phyloP scores from a whole-genome alignment of 92 coral and sea anemone species.

The Parazoanthus darwini region DNA sequence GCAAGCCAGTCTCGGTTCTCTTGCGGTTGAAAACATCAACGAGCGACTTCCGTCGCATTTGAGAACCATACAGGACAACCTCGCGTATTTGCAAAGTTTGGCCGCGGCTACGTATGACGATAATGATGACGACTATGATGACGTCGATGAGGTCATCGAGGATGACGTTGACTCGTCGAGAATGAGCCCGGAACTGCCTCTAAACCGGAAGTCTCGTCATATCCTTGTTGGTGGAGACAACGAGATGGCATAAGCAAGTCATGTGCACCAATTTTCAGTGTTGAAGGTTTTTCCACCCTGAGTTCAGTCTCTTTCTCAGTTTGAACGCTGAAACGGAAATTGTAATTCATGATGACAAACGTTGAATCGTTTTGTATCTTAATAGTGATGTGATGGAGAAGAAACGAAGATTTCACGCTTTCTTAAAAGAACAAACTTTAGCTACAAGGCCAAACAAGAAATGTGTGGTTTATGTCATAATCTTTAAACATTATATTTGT shows the following conservation, averaged over 20 bases:
- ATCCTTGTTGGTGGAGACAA: not conserved
- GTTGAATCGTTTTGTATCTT: too few relatives aligned
- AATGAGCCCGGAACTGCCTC: constrained; percentile 14
- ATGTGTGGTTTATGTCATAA: too few relatives aligned
- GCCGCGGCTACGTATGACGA: constrained; percentile 54
- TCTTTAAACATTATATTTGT: too few relatives aligned
- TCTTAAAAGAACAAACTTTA: too few relatives aligned
- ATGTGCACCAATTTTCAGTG: not conserved
- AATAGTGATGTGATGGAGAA: too few relatives aligned
- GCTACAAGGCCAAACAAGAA: too few relatives aligned
- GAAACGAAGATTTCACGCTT: too few relatives aligned
- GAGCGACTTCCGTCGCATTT: constrained; percentile 38
- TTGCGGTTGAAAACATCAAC: constrained; percentile 41
- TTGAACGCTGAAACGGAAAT: not conserved
- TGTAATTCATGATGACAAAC: too few relatives aligned
- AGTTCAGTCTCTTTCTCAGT: not conserved
- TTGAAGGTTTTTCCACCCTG: not conserved
- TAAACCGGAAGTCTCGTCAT: not conserved
- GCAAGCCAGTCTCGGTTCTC: constrained; percentile 58
- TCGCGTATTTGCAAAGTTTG: constrained; percentile 55
- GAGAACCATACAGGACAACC: constrained; percentile 50
- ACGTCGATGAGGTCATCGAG: constrained; percentile 28
- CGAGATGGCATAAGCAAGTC: not conserved
- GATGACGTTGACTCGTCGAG: constrained; percentile 28
- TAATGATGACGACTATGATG: constrained; percentile 31